Base-by-base conservation (phyloP, 2,797 vertebrate genomes). In the Sparus aurata region DNA sequence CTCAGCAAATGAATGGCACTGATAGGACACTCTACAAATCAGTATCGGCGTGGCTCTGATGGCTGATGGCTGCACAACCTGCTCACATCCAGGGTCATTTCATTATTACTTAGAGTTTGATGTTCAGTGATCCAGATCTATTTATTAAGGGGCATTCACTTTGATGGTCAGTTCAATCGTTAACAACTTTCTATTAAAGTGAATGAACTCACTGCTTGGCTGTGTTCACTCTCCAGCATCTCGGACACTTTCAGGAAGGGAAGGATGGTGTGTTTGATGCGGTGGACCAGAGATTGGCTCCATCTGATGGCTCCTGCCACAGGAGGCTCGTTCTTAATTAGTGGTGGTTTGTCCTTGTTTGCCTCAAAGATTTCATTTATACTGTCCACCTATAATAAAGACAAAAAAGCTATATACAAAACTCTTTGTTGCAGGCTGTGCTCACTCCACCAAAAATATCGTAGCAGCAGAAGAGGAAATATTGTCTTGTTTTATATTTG, bases 281-380 rank as follows among this genome's bases (percentile, higher is more conserved):
- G 89, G 13, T 80, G 30, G 79, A 96, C 94, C 47, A 99, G 96
- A 15, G 92, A 96, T 0, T 92, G 94, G 1, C 91, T 94, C 98
- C 98, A 99, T 78, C 88, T 92, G 77, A 99, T 97, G 15, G 97
- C 95, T 30, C 98, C 98, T 2, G 98, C 96, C 55, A 97, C 90
- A 0, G 96, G 96, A 54, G 98, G 97, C 52, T 98, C 96, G 45
- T 94, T 94, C 86, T 95, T 97, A 83, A 84, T 94, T 38, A 97
- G 70, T 0, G 96, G 96, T 0, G 97, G 98, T 55, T 94, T 92
- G 41, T 96, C 88, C 4, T 94, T 92, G 61, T 96, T 89, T 80
- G 92, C 77, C 69, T 95, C 64, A 80, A 98, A 99, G 25, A 96
- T 92, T 22, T 90, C 89, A 47, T 94, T 92, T 17, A 97, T 79